phyloP scores from a whole-genome alignment of 2,888 invertebrate species.

The Graphium colonna region DNA sequence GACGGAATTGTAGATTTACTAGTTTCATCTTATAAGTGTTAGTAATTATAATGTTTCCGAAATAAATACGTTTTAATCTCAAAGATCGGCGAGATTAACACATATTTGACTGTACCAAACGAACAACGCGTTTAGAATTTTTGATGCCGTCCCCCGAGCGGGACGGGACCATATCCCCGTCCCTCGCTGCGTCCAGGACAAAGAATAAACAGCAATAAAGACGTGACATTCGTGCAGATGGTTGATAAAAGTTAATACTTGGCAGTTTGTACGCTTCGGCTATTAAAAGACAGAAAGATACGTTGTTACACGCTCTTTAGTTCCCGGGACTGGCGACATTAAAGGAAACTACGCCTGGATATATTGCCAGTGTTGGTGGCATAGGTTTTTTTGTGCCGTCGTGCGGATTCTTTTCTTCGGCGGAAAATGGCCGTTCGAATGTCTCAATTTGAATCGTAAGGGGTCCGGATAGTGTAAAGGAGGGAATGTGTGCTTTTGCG shows the following conservation, averaged over 20 bases:
- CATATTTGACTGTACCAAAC: slow-evolving; percentile 6
- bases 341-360: slow-evolving; percentile 63
- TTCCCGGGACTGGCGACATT: slow-evolving; percentile 71
- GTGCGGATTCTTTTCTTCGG: slow-evolving; percentile 68
- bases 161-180: slow-evolving; percentile 41
- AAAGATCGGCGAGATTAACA: background rate
- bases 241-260: slow-evolving; percentile 76
- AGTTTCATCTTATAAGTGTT: no score
- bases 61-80: no score
- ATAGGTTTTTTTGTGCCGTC: slow-evolving; percentile 65
- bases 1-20: no score
- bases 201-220: slow-evolving; percentile 78
- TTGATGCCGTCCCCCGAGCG: slow-evolving; percentile 32
- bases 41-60: no score
- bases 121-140: slow-evolving; percentile 9
- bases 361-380: slow-evolving; percentile 66
- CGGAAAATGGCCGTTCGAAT: slow-evolving; percentile 66
- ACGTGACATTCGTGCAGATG: slow-evolving; percentile 78
- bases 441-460: slow-evolving; percentile 66
- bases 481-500: slow-evolving; percentile 8
- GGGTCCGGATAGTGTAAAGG: slow-evolving; percentile 33
- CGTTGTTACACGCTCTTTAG: slow-evolving; percentile 72
- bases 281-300: slow-evolving; percentile 74
- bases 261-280: slow-evolving; percentile 67
- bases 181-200: slow-evolving; percentile 68